A percentile compares a stretch with the other conserved stretches of the same genome.
phyloP scores from a whole-genome alignment of 2,797 vertebrate genomes.

The Sciaenops ocellatus region DNA sequence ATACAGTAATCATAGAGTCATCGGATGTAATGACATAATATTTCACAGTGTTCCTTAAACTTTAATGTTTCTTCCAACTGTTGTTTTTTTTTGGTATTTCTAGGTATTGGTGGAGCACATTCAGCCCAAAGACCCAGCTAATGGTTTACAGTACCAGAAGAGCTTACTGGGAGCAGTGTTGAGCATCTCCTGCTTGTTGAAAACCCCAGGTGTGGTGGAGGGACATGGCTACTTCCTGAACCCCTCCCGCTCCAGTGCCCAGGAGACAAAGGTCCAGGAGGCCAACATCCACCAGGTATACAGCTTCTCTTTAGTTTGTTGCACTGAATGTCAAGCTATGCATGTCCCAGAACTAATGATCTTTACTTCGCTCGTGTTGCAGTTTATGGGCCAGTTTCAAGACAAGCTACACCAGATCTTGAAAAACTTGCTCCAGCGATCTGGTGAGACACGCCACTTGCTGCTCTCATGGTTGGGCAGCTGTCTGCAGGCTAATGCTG shows the following conservation, averaged over 20 bases:
- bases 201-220: slow-evolving; percentile 96
- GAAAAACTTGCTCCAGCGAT: slow-evolving; percentile 95
- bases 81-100: neutral
- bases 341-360: neutral
- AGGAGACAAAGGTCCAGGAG: slow-evolving; percentile 98
- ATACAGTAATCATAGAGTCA: neutral
- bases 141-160: slow-evolving; percentile 97
- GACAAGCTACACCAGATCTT: slow-evolving; percentile 97
- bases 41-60: neutral
- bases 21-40: neutral
- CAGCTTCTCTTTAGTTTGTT: neutral
- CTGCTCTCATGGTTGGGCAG: slow-evolving; percentile 96
- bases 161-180: slow-evolving; percentile 91
- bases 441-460: slow-evolving; percentile 93
- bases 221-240: slow-evolving; percentile 95
- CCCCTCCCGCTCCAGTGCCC: slow-evolving; percentile 94
- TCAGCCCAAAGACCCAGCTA: slow-evolving; percentile 94
- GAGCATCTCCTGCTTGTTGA: slow-evolving; percentile 94
- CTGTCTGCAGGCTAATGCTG: slow-evolving; percentile 95
- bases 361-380: slow-evolving; percentile 30
- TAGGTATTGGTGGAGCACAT: slow-evolving; percentile 95
- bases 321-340: neutral
- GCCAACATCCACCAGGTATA: slow-evolving; percentile 97
- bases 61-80: neutral
- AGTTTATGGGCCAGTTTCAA: slow-evolving; percentile 98